Evolutionary conservation across 1,140 invertebrate species (phyloP).

Genomic region (Cotesia typhae): DNA sequence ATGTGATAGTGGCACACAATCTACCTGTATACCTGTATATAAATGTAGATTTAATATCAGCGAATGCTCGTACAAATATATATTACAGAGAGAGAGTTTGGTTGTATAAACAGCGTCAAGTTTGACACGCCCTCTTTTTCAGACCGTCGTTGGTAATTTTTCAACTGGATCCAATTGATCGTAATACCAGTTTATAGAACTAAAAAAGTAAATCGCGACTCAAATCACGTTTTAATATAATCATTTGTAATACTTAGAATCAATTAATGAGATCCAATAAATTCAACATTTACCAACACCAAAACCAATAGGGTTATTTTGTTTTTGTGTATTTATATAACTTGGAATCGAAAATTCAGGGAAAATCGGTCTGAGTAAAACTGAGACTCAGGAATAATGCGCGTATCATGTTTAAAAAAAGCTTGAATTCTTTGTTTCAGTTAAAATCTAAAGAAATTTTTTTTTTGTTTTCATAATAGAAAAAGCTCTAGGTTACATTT

Average conservation of each 20-base stretch:
- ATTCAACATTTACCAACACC: background rate
- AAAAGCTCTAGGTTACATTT: too few species aligned
- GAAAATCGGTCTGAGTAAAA: background rate
- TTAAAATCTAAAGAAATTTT: too few species aligned
- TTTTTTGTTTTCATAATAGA: too few species aligned
- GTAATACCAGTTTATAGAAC: background rate
- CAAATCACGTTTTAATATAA: slow-evolving; percentile 15
- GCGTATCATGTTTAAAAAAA: too few species aligned
- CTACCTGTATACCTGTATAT: too few species aligned
- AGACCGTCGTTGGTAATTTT: slow-evolving; percentile 16
- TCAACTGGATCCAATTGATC: slow-evolving; percentile 21
- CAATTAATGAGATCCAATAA: slow-evolving; percentile 20
- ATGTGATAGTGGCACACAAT: too few species aligned
- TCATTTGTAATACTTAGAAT: slow-evolving; percentile 31
- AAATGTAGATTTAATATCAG: too few species aligned
- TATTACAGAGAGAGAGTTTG: background rate
- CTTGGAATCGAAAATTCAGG: background rate
- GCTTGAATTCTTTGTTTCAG: too few species aligned
- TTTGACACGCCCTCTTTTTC: slow-evolving; percentile 14
- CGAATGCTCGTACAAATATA: too few species aligned
- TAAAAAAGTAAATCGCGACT: slow-evolving; percentile 7
- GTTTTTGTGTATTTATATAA: background rate
- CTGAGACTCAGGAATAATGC: background rate
- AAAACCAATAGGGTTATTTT: background rate
- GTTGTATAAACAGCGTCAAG: background rate